Evolutionary conservation across 2,797 vertebrate species (phyloP), one percentile per base, ranked within the genome.

Genomic region (Otus scops): DNA sequence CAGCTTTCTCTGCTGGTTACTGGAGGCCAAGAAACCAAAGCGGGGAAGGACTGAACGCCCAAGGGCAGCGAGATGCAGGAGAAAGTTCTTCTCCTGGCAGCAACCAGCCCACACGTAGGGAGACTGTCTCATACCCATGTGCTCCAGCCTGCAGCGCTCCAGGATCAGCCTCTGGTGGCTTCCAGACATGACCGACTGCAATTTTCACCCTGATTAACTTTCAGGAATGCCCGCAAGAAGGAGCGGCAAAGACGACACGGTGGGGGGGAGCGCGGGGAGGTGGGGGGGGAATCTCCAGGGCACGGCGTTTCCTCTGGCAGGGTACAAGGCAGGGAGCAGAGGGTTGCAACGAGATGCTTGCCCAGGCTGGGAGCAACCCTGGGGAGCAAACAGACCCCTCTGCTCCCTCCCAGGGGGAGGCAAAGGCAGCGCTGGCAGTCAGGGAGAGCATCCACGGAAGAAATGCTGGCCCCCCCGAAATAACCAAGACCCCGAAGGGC

Each of bases 171-270:
- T 76, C 92, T 94, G 65, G 89, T 96, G 96, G 97, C 97, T 98
- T 97, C 96, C 94, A 98, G 96, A 97, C 96, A 97, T 45, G 89
- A 98, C 92, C 61, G 90, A 96, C 96, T 97, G 85, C 92, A 98
- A 97, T 98, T 98, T 98, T 97, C 97, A 98, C 92, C 97, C 96
- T 97, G 97, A 98, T 97, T 98, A 98, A 98, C 97, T 98, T 97
- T 92, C 96, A 98, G 97, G 97, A 98, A 98, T 97, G 97, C 87
- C 96, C 84, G 71, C 83, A 78, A 96, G 71, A 93, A 97, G 95
- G 73, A 97, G 73, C 28, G 5, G 94, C 80, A 75, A 94, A 95
- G 84, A 95, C 12, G 67, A 94, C 27, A 45, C 19, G 43, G 43
- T 12, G 63, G 83, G 4, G 36, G 4, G 13, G 11, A 5, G 19